Base-by-base conservation (phyloP, 2,888 invertebrate species). In the Yponomeuta sedellus region DNA sequence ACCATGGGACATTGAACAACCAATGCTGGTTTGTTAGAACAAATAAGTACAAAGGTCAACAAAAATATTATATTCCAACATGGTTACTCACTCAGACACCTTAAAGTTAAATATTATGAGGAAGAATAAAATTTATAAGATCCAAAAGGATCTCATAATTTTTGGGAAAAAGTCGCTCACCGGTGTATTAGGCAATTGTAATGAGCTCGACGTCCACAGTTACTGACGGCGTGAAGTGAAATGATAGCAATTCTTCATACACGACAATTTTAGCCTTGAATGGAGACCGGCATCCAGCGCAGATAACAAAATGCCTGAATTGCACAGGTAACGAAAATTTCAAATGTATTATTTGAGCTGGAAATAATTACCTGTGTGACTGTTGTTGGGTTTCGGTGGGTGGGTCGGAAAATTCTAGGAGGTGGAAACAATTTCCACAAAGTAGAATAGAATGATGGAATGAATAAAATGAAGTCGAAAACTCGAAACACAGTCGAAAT, bases 1-100 rank as follows among this genome's bases (percentile, higher is more conserved):
- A 34, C 34, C 40, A n/a, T 58, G 40, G 64, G n/a, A 64, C 64
- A 44, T 63, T 63, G 40, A 10, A 19, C 16, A 16, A 61, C 20
- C 25, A 34, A 61, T 10, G 63, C 63, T 19, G 22, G 63, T 44
- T 63, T 63, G 22, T 40, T 11, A 16, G 44, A 44, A 44, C 63
- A 20, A 63, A 63, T 44, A 63, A 20, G 63, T 63, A 63, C 63
- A 63, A 63, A 63, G 63, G 40, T 44, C 44, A 20, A 22, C 4
- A 20, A 20, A 22, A 63, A 10, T 39, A n/a, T n/a, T n/a, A n/a
- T 28, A n/a, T 20, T 16, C 25, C 59, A 22, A 3, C 8, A 11
- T 59, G 59, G 22, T 59, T 20, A 3, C 4, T 59, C 11, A 59
- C 11, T 61, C 1, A 61, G 28, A 61, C n/a, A 39, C 10, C 12